phyloP scores from a whole-genome alignment of 1,140 invertebrate species.

The Penaeus japonicus region DNA sequence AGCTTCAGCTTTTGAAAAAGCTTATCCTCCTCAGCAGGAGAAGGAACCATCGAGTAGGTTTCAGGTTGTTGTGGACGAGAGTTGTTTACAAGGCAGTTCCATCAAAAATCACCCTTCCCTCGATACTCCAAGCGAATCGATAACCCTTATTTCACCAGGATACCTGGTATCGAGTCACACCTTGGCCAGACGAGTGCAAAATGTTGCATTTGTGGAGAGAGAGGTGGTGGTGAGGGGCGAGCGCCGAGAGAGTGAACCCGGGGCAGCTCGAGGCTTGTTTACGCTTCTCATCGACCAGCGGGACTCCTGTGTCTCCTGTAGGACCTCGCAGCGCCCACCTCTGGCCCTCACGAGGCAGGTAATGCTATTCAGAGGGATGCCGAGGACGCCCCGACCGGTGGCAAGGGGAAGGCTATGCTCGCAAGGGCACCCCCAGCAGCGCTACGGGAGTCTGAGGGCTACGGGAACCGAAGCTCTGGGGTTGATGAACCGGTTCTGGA shows the following conservation, averaged over 20 bases:
- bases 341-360: too few relatives aligned
- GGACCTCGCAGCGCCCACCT: background rate
- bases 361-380: background rate
- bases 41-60: constrained; percentile 23
- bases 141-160: too few relatives aligned
- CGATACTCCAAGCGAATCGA: too few relatives aligned
- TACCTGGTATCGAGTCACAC: too few relatives aligned
- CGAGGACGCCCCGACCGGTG: too few relatives aligned
- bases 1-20: too few relatives aligned
- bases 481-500: too few relatives aligned
- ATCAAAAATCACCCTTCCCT: background rate
- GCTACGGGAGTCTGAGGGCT: too few relatives aligned
- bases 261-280: background rate
- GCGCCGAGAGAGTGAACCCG: background rate
- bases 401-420: too few relatives aligned
- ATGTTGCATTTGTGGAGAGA: background rate
- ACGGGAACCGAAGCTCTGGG: too few relatives aligned
- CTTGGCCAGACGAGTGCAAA: background rate
- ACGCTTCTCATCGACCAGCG: constrained; percentile 33
- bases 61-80: constrained; percentile 7
- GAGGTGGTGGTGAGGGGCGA: background rate
- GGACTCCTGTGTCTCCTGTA: background rate
- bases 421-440: too few relatives aligned
- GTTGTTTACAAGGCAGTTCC: constrained; percentile 16
- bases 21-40: background rate